Base-by-base conservation (phyloP, 2,113 vertebrate species). In the Muscicapa adusta region DNA sequence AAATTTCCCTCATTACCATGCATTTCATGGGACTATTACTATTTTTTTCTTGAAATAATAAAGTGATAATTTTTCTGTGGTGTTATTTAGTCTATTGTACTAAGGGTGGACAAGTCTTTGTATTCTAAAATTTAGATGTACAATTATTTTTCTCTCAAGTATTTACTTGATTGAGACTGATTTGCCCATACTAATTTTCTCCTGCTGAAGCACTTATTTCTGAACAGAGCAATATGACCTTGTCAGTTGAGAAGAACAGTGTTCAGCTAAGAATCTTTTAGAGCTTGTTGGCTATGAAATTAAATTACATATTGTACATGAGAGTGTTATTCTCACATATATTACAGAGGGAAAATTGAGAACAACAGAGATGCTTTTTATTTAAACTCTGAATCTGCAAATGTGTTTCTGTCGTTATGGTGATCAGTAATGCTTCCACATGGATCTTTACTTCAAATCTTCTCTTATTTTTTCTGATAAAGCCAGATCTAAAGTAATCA, bases 151-250 rank as follows among this genome's bases (percentile, higher is more conserved):
- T 75, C 14, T 75, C 18, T 79, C 43, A 81, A 56, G 60, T 84
- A 66, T 85, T 93, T 87, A 60, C 77, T 72, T 28, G 24, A 53
- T 51, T 75, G 73, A 60, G 28, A 85, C 15, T 48, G 53, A 89
- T 95, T 87, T 94, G 8, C 34, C 29, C n/a, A 67, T 53, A 81
- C 33, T 89, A 10, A 80, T 94, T 95, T 96, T 94, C 57, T 88
- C 20, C 23, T 86, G 17, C 42, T 68, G 51, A 89, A 92, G 34
- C 51, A 70, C 14, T 84, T 83, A 26, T 57, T 70, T 86, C 20
- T 74, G 28, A 84, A 48, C 38, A 91, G 77, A 89, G 16, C 14
- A 78, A 31, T 87, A 67, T 57, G 56, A 91, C 84, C 70, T 87
- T 89, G 33, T 56, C 89, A 63, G 33, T 6, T 70, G 51, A 86